phyloP scores from a whole-genome alignment of 2,113 vertebrate genomes.

The Spea multiplicata region DNA sequence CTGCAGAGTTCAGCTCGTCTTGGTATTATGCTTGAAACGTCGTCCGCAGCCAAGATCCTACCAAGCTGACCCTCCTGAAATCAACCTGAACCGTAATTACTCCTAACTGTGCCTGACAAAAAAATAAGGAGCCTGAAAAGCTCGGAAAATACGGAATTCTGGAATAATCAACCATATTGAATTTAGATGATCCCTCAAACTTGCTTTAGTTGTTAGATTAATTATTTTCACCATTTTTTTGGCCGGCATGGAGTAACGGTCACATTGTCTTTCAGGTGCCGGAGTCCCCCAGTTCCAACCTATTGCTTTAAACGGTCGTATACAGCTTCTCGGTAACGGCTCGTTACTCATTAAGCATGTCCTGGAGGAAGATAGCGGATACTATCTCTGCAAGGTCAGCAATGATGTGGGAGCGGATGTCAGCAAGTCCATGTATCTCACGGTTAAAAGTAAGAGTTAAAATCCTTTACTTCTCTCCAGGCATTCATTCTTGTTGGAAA shows the following conservation, averaged over 20 bases:
- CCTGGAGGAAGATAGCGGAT: constrained; percentile 95
- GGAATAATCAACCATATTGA: too few species aligned
- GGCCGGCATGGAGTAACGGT: background rate
- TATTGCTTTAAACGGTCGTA: constrained; percentile 87
- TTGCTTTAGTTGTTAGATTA: background rate
- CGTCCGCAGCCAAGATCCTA: too few species aligned
- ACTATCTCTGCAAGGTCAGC: constrained; percentile 99
- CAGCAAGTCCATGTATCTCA: constrained; percentile 99
- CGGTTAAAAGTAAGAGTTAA: constrained; percentile 95
- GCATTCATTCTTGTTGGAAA: background rate
- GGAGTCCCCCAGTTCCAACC: constrained; percentile 97
- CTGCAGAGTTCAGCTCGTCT: too few species aligned
- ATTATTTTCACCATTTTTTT: background rate
- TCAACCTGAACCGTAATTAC: too few species aligned
- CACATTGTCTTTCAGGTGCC: constrained; percentile 68
- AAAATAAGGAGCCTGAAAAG: too few species aligned
- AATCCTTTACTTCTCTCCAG: constrained; percentile 43
- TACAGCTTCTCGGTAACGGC: constrained; percentile 91
- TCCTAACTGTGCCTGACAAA: too few species aligned
- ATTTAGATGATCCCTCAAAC: background rate
- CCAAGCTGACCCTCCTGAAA: too few species aligned
- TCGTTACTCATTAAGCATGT: constrained; percentile 96
- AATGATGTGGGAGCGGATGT: constrained; percentile 99
- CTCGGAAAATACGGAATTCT: too few species aligned
- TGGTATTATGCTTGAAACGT: too few species aligned